phyloP scores from a whole-genome alignment of 2,797 vertebrate species.

The Adelosebastes latens region DNA sequence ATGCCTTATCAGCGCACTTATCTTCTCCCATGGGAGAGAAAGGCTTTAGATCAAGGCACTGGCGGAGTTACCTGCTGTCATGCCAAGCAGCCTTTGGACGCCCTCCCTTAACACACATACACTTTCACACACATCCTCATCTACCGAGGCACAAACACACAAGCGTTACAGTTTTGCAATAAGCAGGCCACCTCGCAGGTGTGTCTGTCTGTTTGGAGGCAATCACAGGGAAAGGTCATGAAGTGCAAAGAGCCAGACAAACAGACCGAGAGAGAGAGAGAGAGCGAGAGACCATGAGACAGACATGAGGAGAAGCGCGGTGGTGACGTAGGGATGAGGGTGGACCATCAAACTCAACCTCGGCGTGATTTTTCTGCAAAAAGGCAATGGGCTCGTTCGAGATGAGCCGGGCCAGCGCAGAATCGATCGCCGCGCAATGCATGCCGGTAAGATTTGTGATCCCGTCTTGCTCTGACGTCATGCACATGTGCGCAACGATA shows the following conservation, averaged over 20 bases:
- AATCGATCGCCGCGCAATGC: too few species aligned
- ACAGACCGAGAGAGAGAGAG: constrained; percentile 12
- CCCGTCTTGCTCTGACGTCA: too few species aligned
- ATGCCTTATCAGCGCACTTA: constrained; percentile 83
- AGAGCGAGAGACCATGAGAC: constrained; percentile 25
- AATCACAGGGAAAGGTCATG: constrained; percentile 50
- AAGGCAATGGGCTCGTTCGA: not conserved
- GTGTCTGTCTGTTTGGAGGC: constrained; percentile 44
- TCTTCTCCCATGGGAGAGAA: constrained; percentile 64
- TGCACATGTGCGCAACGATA: too few species aligned
- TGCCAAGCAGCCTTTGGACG: constrained; percentile 77
- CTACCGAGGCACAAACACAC: constrained; percentile 30
- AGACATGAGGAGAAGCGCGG: constrained; percentile 25
- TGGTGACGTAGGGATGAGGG: not conserved
- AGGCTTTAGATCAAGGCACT: constrained; percentile 75
- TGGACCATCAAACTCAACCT: constrained; percentile 17
- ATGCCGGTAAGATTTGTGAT: too few species aligned
- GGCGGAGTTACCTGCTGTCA: constrained; percentile 64
- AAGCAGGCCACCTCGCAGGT: constrained; percentile 46
- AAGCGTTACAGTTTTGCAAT: constrained; percentile 57
- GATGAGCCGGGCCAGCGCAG: too few species aligned
- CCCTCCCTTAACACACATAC: constrained; percentile 59
- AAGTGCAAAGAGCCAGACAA: constrained; percentile 63
- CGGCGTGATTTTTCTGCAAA: not conserved
- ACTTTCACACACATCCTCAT: constrained; percentile 18